phyloP scores from a whole-genome alignment of 2,888 invertebrate species.

The Rhopalosiphum nymphaeae region DNA sequence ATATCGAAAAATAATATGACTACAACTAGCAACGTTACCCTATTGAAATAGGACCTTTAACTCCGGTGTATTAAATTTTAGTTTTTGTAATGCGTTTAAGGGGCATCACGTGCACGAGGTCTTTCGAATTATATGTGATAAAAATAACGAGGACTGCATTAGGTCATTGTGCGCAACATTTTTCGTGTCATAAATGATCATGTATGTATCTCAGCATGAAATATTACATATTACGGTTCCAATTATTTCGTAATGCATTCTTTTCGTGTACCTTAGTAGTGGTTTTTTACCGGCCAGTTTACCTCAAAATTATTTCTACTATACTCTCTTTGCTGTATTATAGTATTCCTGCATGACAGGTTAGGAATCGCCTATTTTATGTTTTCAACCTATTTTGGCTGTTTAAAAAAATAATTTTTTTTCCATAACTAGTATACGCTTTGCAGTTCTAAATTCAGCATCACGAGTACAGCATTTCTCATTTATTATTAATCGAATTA shows the following conservation, averaged over 20 bases:
- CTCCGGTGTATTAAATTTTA: not conserved
- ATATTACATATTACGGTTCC: conserved; percentile 5
- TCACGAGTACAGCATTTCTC: not conserved
- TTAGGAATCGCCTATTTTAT: not conserved
- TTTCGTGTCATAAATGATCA: conserved; percentile 19
- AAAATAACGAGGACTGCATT: conserved; percentile 18
- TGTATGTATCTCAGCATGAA: not conserved
- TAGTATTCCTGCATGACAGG: not conserved
- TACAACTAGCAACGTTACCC: not conserved
- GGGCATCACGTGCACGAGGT: not conserved
- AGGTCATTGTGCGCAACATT: not conserved
- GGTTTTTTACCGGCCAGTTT: not conserved
- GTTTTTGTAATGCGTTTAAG: not conserved
- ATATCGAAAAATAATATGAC: conserved; percentile 2
- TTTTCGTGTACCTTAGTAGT: not conserved
- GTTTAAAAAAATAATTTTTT: not conserved
- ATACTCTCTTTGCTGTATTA: not conserved
- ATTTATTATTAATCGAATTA: not conserved
- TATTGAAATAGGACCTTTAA: not conserved
- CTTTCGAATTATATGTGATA: not conserved
- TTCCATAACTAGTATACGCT: not conserved
- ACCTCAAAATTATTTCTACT: not conserved
- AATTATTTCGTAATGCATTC: not conserved
- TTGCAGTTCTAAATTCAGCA: not conserved
- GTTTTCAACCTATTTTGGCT: not conserved